These are phyloP conservation scores for Stegodyphus dumicola DNA, from an alignment of 1,140 invertebrate genomes.

Conservation along the genomic window DNA sequence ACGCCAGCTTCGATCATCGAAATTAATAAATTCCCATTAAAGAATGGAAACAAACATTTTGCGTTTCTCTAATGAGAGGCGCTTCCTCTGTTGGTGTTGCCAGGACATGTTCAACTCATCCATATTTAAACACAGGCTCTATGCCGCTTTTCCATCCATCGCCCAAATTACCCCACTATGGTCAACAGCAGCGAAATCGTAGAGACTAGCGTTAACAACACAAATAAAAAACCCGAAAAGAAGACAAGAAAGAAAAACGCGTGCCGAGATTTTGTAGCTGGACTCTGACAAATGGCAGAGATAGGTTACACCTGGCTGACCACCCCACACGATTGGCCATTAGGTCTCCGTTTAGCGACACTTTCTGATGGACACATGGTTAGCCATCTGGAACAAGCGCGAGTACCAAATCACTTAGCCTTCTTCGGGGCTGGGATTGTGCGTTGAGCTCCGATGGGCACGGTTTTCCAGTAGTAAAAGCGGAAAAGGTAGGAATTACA, in stretches of 20 bases:
- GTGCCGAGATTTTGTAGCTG: conserved; percentile 57
- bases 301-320: conserved; percentile 49
- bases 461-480: conserved; percentile 16
- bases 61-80: neutral
- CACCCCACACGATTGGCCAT: conserved; percentile 56
- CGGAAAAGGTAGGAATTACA: neutral
- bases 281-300: conserved; percentile 52
- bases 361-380: conserved; percentile 41
- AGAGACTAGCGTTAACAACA: neutral
- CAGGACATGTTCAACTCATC: neutral
- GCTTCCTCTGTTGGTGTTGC: neutral
- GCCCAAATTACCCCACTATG: conserved; percentile 4
- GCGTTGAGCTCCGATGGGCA: conserved; percentile 22
- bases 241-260: conserved; percentile 20
- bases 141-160: conserved; percentile 10
- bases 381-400: conserved; percentile 25
- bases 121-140: conserved; percentile 35
- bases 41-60: neutral
- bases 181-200: conserved; percentile 4
- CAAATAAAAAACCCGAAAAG: neutral
- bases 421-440: neutral
- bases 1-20: neutral
- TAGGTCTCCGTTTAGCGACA: conserved; percentile 57
- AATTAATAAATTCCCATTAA: neutral
- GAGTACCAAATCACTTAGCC: conserved; percentile 54